Evolutionary conservation across 1,140 invertebrate genomes (phyloP), one percentile per base, ranked within the genome.

Genomic region (Andrena cerasifolii): DNA sequence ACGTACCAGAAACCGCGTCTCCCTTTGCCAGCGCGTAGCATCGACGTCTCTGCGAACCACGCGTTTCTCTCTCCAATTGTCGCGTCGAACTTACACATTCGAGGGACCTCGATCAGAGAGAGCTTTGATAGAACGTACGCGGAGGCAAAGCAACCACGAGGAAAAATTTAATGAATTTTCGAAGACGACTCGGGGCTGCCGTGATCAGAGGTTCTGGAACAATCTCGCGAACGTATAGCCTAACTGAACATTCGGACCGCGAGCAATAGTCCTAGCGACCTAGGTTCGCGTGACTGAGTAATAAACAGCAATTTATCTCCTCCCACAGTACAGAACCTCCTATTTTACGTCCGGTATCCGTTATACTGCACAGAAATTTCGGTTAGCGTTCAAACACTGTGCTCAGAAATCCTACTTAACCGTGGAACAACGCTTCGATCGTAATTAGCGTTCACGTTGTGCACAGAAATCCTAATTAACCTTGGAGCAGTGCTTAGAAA

Each of bases 311-410:
- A 71, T 58, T 58, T 31, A 33, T 5, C 43, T 28, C 24, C 14
- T 33, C n/a, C 33, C n/a, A 21, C 59, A 14, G 14, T 40, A 21
- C 33, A 5, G 59, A 65, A 43, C 14, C 47, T 65, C 49, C 31
- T 66, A 54, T 33, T 65, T 74, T 66, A 74, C 45, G 72, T 56
- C 40, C 62, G 71, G 61, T 66, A 43, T 51, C 33, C 71, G 45
- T 73, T 49, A 24, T 62, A 51, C 59, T 40, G 4, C 36, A 3
- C 10, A 40, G 36, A 40, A 40, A 40, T 40, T 3, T 3, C 36
- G 10, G 10, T 40, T n/a, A n/a, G n/a, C 36, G n/a, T n/a, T n/a
- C n/a, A n/a, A n/a, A n/a, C n/a, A n/a, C 36, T 40, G 36, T 40
- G 4, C 36, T 10, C 10, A 40, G 36, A 40, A 40, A 40, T 40